Evolutionary conservation across 2,888 invertebrate genomes (phyloP).

Genomic region (Leuctra nigra): DNA sequence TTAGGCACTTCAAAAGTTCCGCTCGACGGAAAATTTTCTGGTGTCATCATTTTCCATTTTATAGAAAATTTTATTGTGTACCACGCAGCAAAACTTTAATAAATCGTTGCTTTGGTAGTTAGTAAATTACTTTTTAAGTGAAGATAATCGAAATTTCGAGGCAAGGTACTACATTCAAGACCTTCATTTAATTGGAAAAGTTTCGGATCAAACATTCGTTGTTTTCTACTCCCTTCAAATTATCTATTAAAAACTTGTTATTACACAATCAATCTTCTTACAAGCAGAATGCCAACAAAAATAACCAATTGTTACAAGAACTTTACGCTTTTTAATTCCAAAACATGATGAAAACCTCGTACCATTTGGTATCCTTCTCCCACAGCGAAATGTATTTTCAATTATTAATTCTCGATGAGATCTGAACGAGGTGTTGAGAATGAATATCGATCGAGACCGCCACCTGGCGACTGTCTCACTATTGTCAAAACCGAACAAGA

Average conservation of each 20-base stretch:
- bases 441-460: conserved; percentile 8
- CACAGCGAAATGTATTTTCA: neutral
- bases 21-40: too few species aligned
- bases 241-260: neutral
- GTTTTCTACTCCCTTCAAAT: neutral
- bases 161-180: neutral
- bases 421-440: neutral
- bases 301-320: neutral
- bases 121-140: conserved; percentile 3
- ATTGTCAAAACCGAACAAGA: conserved; percentile 15
- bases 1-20: too few species aligned
- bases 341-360: too few species aligned
- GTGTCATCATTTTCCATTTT: too few species aligned
- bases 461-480: conserved; percentile 18
- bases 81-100: conserved; percentile 5
- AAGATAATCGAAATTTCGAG: conserved; percentile 5
- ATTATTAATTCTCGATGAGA: neutral
- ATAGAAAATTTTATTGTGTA: too few species aligned
- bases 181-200: conserved; percentile 13
- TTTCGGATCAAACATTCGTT: neutral
- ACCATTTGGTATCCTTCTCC: conserved; percentile 7
- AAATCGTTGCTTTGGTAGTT: neutral
- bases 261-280: neutral
- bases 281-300: neutral
- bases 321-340: too few species aligned